Evolutionary conservation across 1,140 invertebrate species (phyloP).

Genomic region (Drosophila sproati): DNA sequence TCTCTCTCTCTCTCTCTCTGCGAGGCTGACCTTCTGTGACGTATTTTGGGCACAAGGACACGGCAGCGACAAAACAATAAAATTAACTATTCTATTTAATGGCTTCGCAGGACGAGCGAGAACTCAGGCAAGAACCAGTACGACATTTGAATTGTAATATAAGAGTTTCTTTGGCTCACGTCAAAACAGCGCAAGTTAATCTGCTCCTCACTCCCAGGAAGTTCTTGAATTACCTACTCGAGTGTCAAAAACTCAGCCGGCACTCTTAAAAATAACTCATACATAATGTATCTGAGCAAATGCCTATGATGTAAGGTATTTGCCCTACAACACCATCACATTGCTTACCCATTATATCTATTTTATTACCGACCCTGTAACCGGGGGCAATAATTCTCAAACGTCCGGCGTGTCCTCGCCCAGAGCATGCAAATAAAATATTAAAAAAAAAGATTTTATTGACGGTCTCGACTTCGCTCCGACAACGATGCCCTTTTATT

Average conservation of each 20-base stretch:
- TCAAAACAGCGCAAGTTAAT: constrained; percentile 29
- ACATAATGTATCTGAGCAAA: neutral
- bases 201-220: constrained; percentile 1
- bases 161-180: constrained; percentile 13
- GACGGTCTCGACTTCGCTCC: constrained; percentile 41
- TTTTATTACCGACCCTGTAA: constrained; percentile 62
- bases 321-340: constrained; percentile 34
- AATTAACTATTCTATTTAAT: constrained; percentile 83
- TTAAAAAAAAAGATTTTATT: constrained; percentile 68
- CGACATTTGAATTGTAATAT: neutral
- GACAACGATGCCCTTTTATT: constrained; percentile 45
- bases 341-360: constrained; percentile 72
- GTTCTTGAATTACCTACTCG: neutral
- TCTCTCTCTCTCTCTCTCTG: no score
- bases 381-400: constrained; percentile 37
- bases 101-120: constrained; percentile 64
- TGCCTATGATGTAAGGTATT: neutral
- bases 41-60: constrained; percentile 65
- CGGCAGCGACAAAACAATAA: constrained; percentile 63
- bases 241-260: neutral
- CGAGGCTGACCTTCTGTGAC: constrained; percentile 65
- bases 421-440: constrained; percentile 63
- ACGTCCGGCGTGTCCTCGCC: constrained; percentile 54
- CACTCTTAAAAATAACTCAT: constrained; percentile 10
- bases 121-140: constrained; percentile 11